Evolutionary conservation across 2,888 invertebrate species (phyloP), one percentile per base, ranked within the genome.

Genomic region (Cacoxenus indagator): DNA sequence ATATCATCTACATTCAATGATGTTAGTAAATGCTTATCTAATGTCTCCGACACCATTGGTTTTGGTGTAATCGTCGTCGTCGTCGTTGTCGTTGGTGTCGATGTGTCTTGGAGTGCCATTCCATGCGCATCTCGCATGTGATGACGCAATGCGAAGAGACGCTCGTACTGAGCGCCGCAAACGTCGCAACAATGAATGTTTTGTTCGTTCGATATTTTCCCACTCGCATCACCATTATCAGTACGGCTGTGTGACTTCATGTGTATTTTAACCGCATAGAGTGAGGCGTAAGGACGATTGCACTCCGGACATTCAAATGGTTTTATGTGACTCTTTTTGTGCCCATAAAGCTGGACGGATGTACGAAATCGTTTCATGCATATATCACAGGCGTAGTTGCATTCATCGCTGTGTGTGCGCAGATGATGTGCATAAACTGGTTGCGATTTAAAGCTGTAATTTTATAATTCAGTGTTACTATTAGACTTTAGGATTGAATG

Each of bases 331-430:
- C 93, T 93, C 83, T 95, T 95, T 86, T 92, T 94, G 76, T 95
- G 95, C 0, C 94, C 94, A 1, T 93, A 92, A 1, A 95, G 88
- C 78, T 94, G 94, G 0, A 95, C 95, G 0, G 92, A 91, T 0
- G 94, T 95, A 81, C 94, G 95, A 87, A 95, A 95, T 0, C 93
- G 91, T 81, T 95, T 95, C 0, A 93, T 92, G 73, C 95, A 95
- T 82, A 89, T 92, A 0, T 93, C 92, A 78, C 95, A 95, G 75
- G 92, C 92, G 86, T 94, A 95, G 5, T 92, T 91, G 14, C 94
- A 91, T n/a, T 92, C 92, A 4, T 93, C 92, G 0, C 93, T 93
- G 79, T 95, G 95, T 0, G 93, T 94, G 55, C 92, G 87, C 64
- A 94, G 81, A 77, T 95, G 95, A 78, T 95, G 94, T 76, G 93